phyloP scores from a whole-genome alignment of 2,888 invertebrate genomes.

The Glaucopsyche alexis region DNA sequence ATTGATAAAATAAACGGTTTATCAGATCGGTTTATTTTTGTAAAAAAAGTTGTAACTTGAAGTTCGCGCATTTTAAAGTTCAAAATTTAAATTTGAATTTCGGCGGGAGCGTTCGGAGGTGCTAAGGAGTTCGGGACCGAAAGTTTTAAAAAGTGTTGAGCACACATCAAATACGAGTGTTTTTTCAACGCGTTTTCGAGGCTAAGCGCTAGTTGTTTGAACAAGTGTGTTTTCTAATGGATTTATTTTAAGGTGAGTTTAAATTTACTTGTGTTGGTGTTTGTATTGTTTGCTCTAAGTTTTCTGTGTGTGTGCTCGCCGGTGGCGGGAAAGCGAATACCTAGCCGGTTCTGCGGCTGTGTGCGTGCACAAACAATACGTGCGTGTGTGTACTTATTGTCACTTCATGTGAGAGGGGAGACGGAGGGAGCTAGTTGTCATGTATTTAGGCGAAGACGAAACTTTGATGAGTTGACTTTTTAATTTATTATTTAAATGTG shows the following conservation, averaged over 20 bases:
- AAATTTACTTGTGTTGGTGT: conserved; percentile 80
- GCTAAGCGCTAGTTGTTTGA: conserved; percentile 80
- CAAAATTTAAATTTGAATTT: conserved; percentile 51
- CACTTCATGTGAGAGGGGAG: conserved; percentile 74
- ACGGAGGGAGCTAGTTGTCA: conserved; percentile 76
- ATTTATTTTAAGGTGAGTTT: conserved; percentile 81
- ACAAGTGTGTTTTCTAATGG: conserved; percentile 81
- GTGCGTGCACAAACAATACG: conserved; percentile 70
- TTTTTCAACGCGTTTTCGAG: conserved; percentile 80
- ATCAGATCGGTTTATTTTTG: not conserved
- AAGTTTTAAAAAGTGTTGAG: conserved; percentile 76
- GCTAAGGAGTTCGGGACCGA: conserved; percentile 63
- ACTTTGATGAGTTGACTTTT: conserved; percentile 75
- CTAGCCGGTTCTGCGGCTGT: conserved; percentile 66
- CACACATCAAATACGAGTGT: conserved; percentile 74
- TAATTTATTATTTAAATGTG: conserved; percentile 56
- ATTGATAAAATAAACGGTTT: not conserved
- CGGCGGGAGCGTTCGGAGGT: conserved; percentile 61
- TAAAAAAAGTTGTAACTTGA: not conserved
- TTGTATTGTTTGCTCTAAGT: conserved; percentile 77
- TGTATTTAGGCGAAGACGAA: conserved; percentile 77
- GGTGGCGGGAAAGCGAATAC: conserved; percentile 80
- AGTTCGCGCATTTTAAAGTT: conserved; percentile 44
- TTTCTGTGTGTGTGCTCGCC: conserved; percentile 76
- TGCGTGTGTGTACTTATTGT: conserved; percentile 70